These are phyloP conservation scores for Tipula confusa DNA, from an alignment of 2,888 invertebrate genomes.

Conservation along the genomic window DNA sequence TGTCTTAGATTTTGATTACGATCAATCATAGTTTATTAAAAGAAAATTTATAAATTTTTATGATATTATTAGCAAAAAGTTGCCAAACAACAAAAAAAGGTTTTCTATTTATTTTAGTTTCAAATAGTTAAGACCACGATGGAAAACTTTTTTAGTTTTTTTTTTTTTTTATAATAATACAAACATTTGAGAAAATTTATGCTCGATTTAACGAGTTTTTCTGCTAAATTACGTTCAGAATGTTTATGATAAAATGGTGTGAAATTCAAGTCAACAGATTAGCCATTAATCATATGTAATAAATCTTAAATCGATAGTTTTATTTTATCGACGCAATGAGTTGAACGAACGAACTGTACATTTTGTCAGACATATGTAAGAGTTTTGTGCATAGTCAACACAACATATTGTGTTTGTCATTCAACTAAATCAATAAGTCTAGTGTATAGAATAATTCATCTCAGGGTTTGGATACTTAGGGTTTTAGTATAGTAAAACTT, in stretches of 20 bases:
- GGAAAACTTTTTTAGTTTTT: neutral
- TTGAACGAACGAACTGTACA: neutral
- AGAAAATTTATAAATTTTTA: neutral
- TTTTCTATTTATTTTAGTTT: neutral
- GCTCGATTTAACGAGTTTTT: neutral
- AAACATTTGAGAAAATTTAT: neutral
- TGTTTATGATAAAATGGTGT: neutral
- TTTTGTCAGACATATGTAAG: neutral
- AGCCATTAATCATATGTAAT: neutral
- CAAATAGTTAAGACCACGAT: neutral
- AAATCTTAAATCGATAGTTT: constrained; percentile 1
- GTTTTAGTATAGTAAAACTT: too few species aligned
- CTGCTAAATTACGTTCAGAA: too few species aligned
- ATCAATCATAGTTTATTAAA: neutral
- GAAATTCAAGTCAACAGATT: neutral
- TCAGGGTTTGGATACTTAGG: too few species aligned
- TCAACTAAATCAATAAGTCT: too few species aligned
- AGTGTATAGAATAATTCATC: too few species aligned
- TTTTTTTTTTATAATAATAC: neutral
- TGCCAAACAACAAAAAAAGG: neutral
- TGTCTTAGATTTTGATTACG: neutral
- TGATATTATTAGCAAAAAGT: too few species aligned
- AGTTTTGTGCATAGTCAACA: too few species aligned
- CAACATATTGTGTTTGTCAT: neutral
- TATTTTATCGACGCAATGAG: neutral